Evolutionary conservation across 1,140 invertebrate species (phyloP).

Genomic region (Drosophila pectinifera): DNA sequence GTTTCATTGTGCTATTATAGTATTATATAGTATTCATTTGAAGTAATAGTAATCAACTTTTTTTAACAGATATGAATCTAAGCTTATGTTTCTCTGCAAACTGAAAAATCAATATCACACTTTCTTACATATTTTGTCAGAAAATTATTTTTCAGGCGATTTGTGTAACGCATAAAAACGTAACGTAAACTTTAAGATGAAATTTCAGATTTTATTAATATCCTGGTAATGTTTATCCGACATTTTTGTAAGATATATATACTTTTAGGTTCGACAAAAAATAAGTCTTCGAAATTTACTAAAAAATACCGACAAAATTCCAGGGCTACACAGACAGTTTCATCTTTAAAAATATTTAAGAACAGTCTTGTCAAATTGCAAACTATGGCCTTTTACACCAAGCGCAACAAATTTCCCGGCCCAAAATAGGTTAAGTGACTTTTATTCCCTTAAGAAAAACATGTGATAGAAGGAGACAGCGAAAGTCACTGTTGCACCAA

Average conservation of each 20-base stretch:
- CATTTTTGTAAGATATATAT: constrained; percentile 24
- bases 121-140: constrained; percentile 18
- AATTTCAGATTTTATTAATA: constrained; percentile 7
- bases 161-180: neutral
- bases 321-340: neutral
- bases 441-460: too few relatives aligned
- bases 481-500: too few relatives aligned
- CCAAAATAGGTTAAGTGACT: too few relatives aligned
- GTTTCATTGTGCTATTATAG: neutral
- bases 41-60: neutral
- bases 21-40: neutral
- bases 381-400: too few relatives aligned
- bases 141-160: neutral
- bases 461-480: too few relatives aligned
- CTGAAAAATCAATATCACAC: constrained; percentile 19
- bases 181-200: neutral
- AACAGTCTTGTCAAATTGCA: too few relatives aligned
- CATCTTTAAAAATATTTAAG: too few relatives aligned
- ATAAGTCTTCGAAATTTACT: neutral
- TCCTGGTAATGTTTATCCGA: constrained; percentile 42
- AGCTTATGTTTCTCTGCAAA: neutral
- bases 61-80: neutral
- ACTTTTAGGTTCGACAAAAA: neutral
- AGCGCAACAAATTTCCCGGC: too few relatives aligned
- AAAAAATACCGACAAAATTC: constrained; percentile 16